Base-by-base conservation (phyloP, 1,140 invertebrate species). In the Eufriesea mexicana region DNA sequence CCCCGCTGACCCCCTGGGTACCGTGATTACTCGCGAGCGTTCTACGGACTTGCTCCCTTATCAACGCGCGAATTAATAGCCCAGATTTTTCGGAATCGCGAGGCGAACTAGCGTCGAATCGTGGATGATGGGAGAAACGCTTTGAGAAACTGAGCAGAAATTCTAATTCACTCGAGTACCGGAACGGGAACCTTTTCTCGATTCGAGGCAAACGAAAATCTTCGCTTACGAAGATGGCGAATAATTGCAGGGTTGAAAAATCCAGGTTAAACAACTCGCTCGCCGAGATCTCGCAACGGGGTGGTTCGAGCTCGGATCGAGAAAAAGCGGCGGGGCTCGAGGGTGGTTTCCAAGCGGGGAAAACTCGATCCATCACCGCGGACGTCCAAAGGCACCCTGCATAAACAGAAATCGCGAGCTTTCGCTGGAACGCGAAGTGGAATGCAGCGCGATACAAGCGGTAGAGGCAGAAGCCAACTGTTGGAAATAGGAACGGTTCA, bases 401-500 rank as follows among this genome's bases (percentile, higher is more conserved):
- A 57, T 51, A 51, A 25, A 64, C 74, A 64, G 59, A 76, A 76
- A 82, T 76, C 54, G 45, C 61, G 18, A 59, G 18, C 49, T 23
- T 59, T 76, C 54, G 57, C 5, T 18, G 70, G 35, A 64, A 74
- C n/a, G 62, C 49, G 20, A 64, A 66, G n/a, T 28, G 70, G 47
- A 61, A 55, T 45, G 28, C 47, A 55, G 25, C 47, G 28, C 54
- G 61, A 77, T 77, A 51, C 18, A 61, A 75, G 55, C 66, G 72
- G 54, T 54, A 35, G 28, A 59, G 25, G 61, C 71, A 76, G 72
- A 80, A 79, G 72, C 67, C 57, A 84, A 67, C 76, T 57, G 68
- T 73, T 42, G 83, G 45, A 82, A 76, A 87, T 45, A 79, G 79
- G 74, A 61, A 76, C 79, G 83, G 86, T 90, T 89, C 89, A 90